Evolutionary conservation across 1,140 invertebrate genomes (phyloP), one percentile per base, ranked within the genome.

Genomic region (Rhyacophila brunnea): DNA sequence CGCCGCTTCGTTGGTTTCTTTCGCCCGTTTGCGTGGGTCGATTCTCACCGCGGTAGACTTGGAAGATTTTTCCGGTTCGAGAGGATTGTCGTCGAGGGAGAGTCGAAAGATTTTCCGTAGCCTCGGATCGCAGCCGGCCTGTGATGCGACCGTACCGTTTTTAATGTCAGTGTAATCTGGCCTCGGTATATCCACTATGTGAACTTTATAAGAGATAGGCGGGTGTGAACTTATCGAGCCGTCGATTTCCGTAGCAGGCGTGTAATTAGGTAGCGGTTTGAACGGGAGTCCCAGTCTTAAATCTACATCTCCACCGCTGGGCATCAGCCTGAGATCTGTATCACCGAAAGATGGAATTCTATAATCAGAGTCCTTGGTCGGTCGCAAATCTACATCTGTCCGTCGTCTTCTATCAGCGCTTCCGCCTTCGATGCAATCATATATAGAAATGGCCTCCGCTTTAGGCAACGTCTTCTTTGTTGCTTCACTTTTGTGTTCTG

Each of bases 241-340:
- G 68, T 92, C 87, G 51, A 94, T 92, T 77, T 93, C 91, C 1
- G 85, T 90, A 23, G 91, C 90, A 1, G 91, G 89, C 13, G 87
- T 81, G 64, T 91, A 91, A 56, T 90, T 85, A 11, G 87, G 86
- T 36, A 85, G 82, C 1, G 88, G 84, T 70, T 91, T 88, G 63
- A 92, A 91, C 1, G 89, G 88, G 49, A 90, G 68, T 20, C 80
- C 80, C 56, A 89, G 69, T n/a, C 90, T 79, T 46, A 91, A 79
- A 72, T 91, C 89, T 6, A 89, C 81, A 60, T 91, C 89, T 6
- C 84, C 81, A n/a, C 80, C 65, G 58, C 71, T 76, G 17, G 68
- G 67, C 17, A 70, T 70, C 66, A 75, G 72, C 36, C 81, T 68
- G 53, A 83, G 74, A 70, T 83, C 81, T 15, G 79, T 82, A 66